Conservation (phyloP, 2,888 invertebrate species). For the Petrolisthes manimaculis region DNA sequence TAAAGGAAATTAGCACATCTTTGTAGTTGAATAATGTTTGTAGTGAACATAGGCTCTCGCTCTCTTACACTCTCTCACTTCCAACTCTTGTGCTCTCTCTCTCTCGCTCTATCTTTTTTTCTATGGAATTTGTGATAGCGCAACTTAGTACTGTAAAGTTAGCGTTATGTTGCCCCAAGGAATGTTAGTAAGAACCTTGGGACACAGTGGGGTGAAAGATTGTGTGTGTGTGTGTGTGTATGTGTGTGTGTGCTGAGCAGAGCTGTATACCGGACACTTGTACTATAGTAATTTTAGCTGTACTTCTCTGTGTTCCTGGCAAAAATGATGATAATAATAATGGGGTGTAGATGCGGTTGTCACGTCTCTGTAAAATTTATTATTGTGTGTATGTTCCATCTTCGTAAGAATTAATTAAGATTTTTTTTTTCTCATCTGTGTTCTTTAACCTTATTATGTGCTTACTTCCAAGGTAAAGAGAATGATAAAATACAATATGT, state of each 20-base stretch:
- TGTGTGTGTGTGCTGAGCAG: conserved; percentile 27
- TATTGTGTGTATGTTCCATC: conserved; percentile 51
- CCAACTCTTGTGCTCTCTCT: conserved; percentile 15
- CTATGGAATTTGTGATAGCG: conserved; percentile 63
- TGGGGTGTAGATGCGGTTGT: conserved; percentile 56
- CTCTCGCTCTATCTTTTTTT: conserved; percentile 23
- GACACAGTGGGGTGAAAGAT: neutral
- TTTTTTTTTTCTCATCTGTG: conserved; percentile 15
- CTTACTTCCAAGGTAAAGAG: conserved; percentile 27
- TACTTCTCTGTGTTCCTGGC: conserved; percentile 50
- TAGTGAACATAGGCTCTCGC: conserved; percentile 50
- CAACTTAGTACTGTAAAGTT: conserved; percentile 56
- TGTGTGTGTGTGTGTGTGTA: conserved; percentile 10
- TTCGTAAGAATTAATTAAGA: conserved; percentile 48
- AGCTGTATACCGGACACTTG: conserved; percentile 44
- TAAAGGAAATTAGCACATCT: conserved; percentile 38
- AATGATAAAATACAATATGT: conserved; percentile 31
- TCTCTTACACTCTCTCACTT: neutral
- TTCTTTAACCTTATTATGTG: conserved; percentile 3
- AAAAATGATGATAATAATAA: conserved; percentile 2
- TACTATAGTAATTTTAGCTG: conserved; percentile 53
- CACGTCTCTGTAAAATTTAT: conserved; percentile 53
- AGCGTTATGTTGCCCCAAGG: conserved; percentile 44
- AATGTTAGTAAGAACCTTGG: conserved; percentile 2
- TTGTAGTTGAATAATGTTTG: conserved; percentile 48